Evolutionary conservation across 2,888 invertebrate species (phyloP), one percentile per base, ranked within the genome.

Genomic region (Brachypterus glaber): DNA sequence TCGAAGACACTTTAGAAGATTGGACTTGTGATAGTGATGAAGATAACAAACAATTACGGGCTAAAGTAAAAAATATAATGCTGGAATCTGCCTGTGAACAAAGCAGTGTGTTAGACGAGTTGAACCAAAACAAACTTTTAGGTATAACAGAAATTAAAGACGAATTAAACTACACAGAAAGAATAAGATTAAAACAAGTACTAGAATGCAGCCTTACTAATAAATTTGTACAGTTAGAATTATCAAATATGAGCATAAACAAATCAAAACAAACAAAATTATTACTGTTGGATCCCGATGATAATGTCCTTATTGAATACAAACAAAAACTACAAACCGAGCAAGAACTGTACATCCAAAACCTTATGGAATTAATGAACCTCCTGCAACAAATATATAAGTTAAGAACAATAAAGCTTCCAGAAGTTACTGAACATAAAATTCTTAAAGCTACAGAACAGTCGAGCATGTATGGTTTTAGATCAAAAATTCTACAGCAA

Each of bases 271-370:
- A n/a, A n/a, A n/a, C n/a, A n/a, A n/a, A n/a, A n/a, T n/a, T n/a
- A n/a, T n/a, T n/a, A n/a, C n/a, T n/a, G n/a, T n/a, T n/a, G n/a
- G n/a, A n/a, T n/a, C n/a, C n/a, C n/a, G n/a, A n/a, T n/a, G n/a
- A n/a, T n/a, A n/a, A n/a, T n/a, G n/a, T n/a, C n/a, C n/a, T n/a
- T n/a, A n/a, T n/a, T n/a, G 48, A 60, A 24, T 61, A 60, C 54
- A 63, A 62, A 43, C 52, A 58, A 35, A 59, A 64, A 48, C 53
- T 68, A 16, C 53, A 58, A 3, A 53, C 59, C 26, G 47, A 64
- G 33, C 61, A 63, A 44, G 38, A 54, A 24, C 52, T 56, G 25
- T 67, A 64, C 46, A 44, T 63, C 32, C 53, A 53, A 15, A 59
- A 63, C 41, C 48, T 68, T 21, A 11, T 52, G 17, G 54, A 52